phyloP scores from a whole-genome alignment of 1,140 invertebrate species.

The Polypedilum pembai region DNA sequence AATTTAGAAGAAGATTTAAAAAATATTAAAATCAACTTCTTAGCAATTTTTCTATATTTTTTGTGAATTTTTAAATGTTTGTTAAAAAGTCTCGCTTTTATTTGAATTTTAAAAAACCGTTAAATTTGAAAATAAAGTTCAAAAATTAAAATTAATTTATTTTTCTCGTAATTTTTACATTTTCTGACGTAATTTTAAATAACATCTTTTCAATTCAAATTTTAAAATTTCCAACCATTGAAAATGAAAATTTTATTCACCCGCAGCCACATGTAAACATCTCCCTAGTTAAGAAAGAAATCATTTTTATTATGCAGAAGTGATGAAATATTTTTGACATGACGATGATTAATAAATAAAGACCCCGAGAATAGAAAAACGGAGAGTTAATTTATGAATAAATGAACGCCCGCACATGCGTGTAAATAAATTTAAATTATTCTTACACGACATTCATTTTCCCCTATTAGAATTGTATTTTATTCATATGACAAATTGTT shows the following conservation, averaged over 20 bases:
- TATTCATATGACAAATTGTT: neutral
- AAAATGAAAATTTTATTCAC: neutral
- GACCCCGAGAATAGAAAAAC: neutral
- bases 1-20: no score
- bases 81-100: no score
- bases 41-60: no score
- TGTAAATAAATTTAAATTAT: neutral
- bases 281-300: neutral
- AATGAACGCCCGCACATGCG: constrained; percentile 15
- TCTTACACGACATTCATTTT: neutral
- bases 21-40: no score
- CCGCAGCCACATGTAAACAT: neutral
- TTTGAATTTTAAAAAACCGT: no score
- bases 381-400: neutral
- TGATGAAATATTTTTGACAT: constrained; percentile 28
- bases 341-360: constrained; percentile 23
- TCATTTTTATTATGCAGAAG: constrained; percentile 22
- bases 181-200: no score
- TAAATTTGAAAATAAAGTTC: no score
- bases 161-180: no score
- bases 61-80: no score
- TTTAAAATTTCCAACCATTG: neutral
- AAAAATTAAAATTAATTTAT: no score
- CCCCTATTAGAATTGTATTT: neutral
- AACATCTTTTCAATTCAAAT: no score